Conservation (phyloP, 2,797 vertebrate species). For the Gorsachius magnificus region DNA sequence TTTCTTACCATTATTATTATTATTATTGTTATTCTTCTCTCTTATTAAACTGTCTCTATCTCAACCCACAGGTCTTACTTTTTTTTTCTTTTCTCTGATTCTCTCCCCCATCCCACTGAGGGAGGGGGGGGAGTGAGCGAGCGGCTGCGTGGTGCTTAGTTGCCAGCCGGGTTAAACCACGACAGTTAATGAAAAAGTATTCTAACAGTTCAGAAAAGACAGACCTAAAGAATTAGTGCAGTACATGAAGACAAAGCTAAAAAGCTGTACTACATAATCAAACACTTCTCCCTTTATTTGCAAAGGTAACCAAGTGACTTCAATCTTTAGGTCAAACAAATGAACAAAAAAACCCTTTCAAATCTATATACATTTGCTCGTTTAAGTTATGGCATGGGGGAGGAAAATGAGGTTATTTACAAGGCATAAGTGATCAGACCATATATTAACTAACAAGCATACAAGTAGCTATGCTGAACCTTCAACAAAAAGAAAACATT, state of each 20-base stretch:
- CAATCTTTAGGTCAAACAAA: not conserved
- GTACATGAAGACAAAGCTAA: not conserved
- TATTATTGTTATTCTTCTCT: no score
- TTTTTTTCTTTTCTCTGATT: no score
- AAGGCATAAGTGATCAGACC: not conserved
- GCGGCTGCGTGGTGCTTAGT: no score
- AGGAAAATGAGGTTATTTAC: not conserved
- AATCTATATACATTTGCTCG: not conserved
- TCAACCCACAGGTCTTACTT: no score
- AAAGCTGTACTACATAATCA: not conserved
- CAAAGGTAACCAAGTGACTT: not conserved
- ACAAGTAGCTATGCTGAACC: not conserved
- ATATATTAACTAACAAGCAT: not conserved
- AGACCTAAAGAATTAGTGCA: not conserved
- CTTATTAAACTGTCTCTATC: no score
- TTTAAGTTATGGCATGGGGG: not conserved
- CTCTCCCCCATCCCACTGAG: no score
- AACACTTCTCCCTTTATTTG: not conserved
- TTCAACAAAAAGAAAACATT: not conserved
- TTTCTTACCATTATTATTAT: no score
- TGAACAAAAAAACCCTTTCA: not conserved
- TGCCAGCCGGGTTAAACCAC: no score
- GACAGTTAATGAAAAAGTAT: not conserved
- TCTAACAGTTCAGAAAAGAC: not conserved
- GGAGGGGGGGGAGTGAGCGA: no score